Conservation (phyloP, 2,797 vertebrate species). For the Crenuchus spilurus region DNA sequence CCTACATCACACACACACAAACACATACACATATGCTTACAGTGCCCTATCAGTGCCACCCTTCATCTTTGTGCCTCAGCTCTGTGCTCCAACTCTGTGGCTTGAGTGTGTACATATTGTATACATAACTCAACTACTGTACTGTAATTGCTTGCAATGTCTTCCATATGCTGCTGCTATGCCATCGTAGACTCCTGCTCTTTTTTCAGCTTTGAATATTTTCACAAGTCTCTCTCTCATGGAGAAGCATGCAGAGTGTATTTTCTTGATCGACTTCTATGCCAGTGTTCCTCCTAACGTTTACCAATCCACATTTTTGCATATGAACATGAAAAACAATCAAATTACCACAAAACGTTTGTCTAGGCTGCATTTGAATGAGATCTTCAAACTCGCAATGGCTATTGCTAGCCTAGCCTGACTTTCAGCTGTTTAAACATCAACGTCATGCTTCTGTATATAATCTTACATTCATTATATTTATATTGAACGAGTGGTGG, state of each 20-base stretch:
- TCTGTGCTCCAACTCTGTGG: slow-evolving; percentile 56
- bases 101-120: slow-evolving; percentile 68
- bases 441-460: no score
- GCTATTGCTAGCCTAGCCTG: no score
- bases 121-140: slow-evolving; percentile 72
- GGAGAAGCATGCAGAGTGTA: neutral
- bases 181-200: slow-evolving; percentile 35
- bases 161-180: slow-evolving; percentile 65
- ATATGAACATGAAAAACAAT: no score
- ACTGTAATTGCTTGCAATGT: slow-evolving; percentile 68
- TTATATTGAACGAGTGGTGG: no score
- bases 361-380: no score
- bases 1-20: neutral
- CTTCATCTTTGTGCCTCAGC: slow-evolving; percentile 19
- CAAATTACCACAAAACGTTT: no score
- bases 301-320: no score
- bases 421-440: no score
- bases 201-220: slow-evolving; percentile 40
- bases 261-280: neutral
- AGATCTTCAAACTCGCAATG: no score
- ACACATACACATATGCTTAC: neutral
- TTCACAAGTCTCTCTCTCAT: neutral
- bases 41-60: slow-evolving; percentile 1
- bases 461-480: no score
- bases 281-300: neutral